Percentiles rank a stretch among this genome's conserved stretches.
These are phyloP conservation scores for Falco berigora DNA, from an alignment of 2,797 vertebrate species.

Conservation along the genomic window DNA sequence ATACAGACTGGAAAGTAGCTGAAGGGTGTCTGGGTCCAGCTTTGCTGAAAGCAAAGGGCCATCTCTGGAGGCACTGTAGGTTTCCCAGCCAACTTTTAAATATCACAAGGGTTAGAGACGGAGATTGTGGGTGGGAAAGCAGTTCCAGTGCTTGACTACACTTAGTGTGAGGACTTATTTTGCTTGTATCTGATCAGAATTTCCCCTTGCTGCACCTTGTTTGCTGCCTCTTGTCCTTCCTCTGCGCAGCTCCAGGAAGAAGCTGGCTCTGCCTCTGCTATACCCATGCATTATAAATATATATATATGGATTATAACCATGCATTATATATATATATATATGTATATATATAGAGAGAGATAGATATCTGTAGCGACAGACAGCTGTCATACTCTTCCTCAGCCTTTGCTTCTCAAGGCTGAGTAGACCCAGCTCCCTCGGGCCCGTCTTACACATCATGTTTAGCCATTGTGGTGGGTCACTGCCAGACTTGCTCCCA, in stretches of 20 bases:
- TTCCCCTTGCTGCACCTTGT: neutral
- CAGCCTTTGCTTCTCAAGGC: neutral
- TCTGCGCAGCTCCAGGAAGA: neutral
- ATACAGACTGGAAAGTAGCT: neutral
- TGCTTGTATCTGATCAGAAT: neutral
- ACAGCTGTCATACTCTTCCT: neutral
- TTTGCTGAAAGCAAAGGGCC: neutral
- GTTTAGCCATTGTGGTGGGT: rapidly evolving
- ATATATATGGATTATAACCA: no score
- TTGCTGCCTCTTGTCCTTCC: neutral
- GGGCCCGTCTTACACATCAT: neutral
- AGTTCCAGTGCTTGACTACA: neutral
- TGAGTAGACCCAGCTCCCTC: neutral
- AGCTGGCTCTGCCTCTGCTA: neutral
- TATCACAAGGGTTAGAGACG: neutral
- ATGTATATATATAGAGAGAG: no score
- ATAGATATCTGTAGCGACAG: no score
- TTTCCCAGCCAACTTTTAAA: neutral
- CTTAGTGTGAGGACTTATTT: neutral
- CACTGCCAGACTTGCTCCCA: neutral
- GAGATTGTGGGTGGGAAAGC: neutral
- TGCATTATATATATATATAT: no score
- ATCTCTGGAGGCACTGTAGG: neutral
- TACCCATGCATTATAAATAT: no score
- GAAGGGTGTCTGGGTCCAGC: neutral